Evolutionary conservation across 2,888 invertebrate species (phyloP).

Genomic region (Phortica okadai): DNA sequence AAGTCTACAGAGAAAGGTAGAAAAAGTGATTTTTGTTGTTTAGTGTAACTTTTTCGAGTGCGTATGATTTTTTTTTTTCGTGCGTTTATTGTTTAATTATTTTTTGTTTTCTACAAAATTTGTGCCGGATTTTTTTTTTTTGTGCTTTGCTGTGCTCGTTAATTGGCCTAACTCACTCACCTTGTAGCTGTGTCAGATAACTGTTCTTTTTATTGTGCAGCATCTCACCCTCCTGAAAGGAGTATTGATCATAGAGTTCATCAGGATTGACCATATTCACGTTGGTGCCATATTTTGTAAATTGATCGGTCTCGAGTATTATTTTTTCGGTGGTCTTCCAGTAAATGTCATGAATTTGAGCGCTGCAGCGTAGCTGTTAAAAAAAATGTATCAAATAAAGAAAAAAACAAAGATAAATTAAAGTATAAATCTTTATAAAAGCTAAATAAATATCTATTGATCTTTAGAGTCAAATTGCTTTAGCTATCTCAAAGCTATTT

Average conservation of each 20-base stretch:
- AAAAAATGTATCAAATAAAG: not conserved
- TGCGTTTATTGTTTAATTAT: not conserved
- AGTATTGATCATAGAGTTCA: constrained; percentile 72
- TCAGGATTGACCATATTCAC: constrained; percentile 68
- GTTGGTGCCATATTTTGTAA: constrained; percentile 61
- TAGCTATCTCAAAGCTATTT: no score
- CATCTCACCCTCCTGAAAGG: constrained; percentile 72
- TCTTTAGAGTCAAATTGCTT: not conserved
- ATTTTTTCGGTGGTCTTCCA: constrained; percentile 83
- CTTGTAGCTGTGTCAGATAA: constrained; percentile 75
- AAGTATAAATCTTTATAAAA: not conserved
- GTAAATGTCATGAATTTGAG: constrained; percentile 82
- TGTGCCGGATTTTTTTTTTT: not conserved
- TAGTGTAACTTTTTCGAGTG: constrained; percentile 28
- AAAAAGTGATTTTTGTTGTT: constrained; percentile 40
- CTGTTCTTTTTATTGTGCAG: constrained; percentile 74
- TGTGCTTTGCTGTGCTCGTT: constrained; percentile 7
- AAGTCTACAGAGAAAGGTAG: constrained; percentile 70
- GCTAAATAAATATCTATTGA: not conserved
- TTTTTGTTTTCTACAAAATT: not conserved
- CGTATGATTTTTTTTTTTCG: constrained; percentile 5
- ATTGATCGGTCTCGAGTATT: constrained; percentile 79
- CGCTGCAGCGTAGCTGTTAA: constrained; percentile 81
- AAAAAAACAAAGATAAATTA: not conserved
- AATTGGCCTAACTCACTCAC: constrained; percentile 62